Conservation (phyloP, 2,888 invertebrate species). For the Axea sp. region DNA sequence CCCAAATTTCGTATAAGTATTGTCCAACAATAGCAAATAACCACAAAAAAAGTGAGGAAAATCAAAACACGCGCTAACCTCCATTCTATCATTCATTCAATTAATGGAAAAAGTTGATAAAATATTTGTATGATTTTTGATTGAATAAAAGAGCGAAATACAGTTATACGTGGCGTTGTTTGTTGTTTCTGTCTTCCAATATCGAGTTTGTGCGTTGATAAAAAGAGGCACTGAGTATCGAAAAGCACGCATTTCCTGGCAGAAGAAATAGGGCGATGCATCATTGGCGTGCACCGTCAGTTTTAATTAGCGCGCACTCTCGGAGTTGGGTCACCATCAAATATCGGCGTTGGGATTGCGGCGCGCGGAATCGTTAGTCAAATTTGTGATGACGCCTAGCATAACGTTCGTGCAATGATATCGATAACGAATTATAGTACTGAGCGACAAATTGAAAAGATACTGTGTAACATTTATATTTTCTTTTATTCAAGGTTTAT, state of each 20-base stretch:
- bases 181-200: conserved; percentile 38
- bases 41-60: neutral
- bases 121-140: conserved; percentile 46
- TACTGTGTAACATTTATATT: conserved; percentile 14
- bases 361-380: conserved; percentile 68
- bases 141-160: conserved; percentile 29
- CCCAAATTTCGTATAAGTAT: too few relatives aligned
- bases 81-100: conserved; percentile 30
- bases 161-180: neutral
- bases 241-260: conserved; percentile 33
- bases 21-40: conserved; percentile 6
- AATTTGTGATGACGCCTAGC: conserved; percentile 63
- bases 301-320: conserved; percentile 72
- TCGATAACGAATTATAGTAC: conserved; percentile 39
- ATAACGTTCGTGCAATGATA: conserved; percentile 27
- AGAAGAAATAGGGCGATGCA: conserved; percentile 60
- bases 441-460: conserved; percentile 24
- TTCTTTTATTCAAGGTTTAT: conserved; percentile 17
- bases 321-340: conserved; percentile 67
- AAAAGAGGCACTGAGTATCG: conserved; percentile 42
- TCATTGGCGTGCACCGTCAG: conserved; percentile 67
- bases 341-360: conserved; percentile 64
- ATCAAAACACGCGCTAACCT: conserved; percentile 3
- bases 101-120: conserved; percentile 42
- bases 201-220: conserved; percentile 30